A percentile compares a stretch with the other conserved stretches of the same genome.
Evolutionary conservation across 2,113 vertebrate genomes (phyloP).

Genomic region (Syngnathus floridae): DNA sequence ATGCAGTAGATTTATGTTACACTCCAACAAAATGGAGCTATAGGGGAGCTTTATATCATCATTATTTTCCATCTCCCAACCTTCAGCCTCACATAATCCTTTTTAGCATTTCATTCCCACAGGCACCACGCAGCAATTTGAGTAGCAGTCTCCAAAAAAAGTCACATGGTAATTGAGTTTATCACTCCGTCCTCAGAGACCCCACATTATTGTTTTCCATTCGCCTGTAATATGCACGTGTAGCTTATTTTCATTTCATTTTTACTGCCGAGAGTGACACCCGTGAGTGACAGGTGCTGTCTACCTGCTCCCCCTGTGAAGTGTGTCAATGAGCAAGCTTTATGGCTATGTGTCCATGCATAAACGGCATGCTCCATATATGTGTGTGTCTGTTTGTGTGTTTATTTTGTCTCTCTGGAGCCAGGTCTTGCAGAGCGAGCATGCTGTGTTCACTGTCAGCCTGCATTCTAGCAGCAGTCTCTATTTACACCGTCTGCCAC

Average conservation of each 20-base stretch:
- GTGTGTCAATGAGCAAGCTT: neutral
- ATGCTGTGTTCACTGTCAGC: constrained; percentile 53
- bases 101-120: constrained; percentile 1
- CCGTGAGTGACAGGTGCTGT: neutral
- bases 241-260: neutral
- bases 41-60: constrained; percentile 11
- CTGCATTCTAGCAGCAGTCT: constrained; percentile 52
- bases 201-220: neutral
- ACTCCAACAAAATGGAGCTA: neutral
- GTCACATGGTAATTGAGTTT: constrained; percentile 7
- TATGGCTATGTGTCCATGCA: neutral
- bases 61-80: constrained; percentile 10
- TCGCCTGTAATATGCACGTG: neutral
- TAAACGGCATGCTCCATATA: neutral
- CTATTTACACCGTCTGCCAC: constrained; percentile 60
- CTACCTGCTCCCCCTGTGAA: neutral
- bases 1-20: neutral
- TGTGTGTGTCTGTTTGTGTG: neutral
- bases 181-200: neutral
- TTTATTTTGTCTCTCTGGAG: constrained; percentile 30
- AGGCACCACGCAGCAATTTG: constrained; percentile 3
- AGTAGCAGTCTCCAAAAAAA: constrained; percentile 24
- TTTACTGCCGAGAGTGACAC: neutral
- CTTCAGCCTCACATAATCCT: constrained; percentile 10
- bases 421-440: constrained; percentile 50